Base-by-base conservation (phyloP, 2,113 vertebrate species). In the Protomyctophum bolini region DNA sequence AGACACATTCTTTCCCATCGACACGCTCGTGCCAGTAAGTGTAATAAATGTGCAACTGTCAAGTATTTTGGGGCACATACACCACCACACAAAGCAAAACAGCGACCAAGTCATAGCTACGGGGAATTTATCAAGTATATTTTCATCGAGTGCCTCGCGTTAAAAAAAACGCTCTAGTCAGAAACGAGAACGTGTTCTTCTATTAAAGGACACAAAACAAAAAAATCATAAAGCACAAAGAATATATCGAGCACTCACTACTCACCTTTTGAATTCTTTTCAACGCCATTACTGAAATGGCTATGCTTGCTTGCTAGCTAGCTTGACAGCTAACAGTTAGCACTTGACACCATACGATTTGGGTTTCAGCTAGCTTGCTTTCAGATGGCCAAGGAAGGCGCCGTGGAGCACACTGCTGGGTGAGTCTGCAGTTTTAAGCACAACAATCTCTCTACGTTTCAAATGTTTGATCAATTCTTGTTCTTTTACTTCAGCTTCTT, bases 201-300 rank as follows among this genome's bases (percentile, higher is more conserved):
- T 21, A 21, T 12, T 5, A 67, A 70, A 56, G n/a, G 50, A 62
- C 14, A 10, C 52, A 57, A 57, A 57, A 12, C 4, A 15, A 21
- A 68, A 21, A 12, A 52, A 64, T 67, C 29, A 77, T 11, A 56
- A 7, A 61, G 21, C 21, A 21, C 21, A 66, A 54, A 56, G 7
- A 58, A 68, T 55, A 81, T 65, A 72, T 52, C 49, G 64, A 61
- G 80, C 68, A 91, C 21, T 21, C 33, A 41, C 33, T 41, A 41
- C 93, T 94, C 88, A 94, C 93, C 93, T 94, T 94, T 86, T 94
- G 93, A 84, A 94, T 94, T 90, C 93, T 90, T 90, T 94, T 94
- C 92, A 94, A 91, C 93, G 93, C 93, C 93, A 94, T 94, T 90
- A 87, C 88, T 86, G 87, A 71, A 86, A 83, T 84, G 88, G 90